phyloP scores from a whole-genome alignment of 2,113 vertebrate genomes.

The Otus sunia region DNA sequence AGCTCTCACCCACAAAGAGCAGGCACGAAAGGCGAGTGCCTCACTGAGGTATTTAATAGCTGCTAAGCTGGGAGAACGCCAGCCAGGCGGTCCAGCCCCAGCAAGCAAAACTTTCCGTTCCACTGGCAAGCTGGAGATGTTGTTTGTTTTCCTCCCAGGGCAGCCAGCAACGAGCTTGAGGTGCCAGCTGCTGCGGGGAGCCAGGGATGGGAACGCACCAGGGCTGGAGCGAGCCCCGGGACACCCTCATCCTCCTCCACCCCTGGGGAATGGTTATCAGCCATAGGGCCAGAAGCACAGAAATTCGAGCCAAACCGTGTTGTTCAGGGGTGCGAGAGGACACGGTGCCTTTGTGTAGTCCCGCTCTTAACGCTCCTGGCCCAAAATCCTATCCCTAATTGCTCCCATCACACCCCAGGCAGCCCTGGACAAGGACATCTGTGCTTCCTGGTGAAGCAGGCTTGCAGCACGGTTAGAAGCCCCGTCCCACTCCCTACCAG shows the following conservation, averaged over 20 bases:
- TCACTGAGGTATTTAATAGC: neutral
- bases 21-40: accelerated
- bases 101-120: slow-evolving; percentile 23
- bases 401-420: neutral
- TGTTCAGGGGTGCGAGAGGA: neutral
- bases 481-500: accelerated
- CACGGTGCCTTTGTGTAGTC: neutral
- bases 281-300: neutral
- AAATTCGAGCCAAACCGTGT: accelerated
- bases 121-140: neutral
- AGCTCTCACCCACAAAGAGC: neutral
- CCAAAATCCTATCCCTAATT: accelerated
- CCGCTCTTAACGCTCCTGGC: neutral
- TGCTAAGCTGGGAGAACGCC: neutral
- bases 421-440: neutral
- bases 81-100: neutral
- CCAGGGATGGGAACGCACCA: accelerated
- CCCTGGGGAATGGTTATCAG: neutral
- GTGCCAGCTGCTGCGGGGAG: neutral
- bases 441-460: neutral
- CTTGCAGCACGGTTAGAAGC: neutral
- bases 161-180: neutral
- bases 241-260: neutral
- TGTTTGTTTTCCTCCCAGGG: slow-evolving; percentile 40
- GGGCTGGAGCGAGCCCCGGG: neutral